These are phyloP conservation scores for Poeciliopsis gracilis DNA, from an alignment of 2,797 vertebrate genomes.

Conservation along the genomic window DNA sequence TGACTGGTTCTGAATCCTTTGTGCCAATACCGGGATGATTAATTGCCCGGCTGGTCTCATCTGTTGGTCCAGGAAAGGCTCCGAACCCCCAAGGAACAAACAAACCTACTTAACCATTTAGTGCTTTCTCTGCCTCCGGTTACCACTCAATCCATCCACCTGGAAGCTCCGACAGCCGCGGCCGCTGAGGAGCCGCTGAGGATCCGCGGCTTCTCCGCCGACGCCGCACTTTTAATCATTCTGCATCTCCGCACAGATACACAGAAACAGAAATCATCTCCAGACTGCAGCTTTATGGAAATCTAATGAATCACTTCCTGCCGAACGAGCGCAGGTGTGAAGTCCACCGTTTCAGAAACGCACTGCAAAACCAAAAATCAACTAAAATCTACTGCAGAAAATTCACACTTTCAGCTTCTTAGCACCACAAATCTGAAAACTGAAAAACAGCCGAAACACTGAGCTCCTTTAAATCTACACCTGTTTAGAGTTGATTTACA, in stretches of 20 bases:
- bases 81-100: conserved; percentile 66
- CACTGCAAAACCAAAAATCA: no score
- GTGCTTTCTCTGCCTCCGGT: conserved; percentile 64
- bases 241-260: conserved; percentile 47
- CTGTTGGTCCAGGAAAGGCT: conserved; percentile 63
- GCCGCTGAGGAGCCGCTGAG: conserved; percentile 33
- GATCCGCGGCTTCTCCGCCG: conserved; percentile 48
- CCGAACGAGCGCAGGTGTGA: conserved; percentile 1
- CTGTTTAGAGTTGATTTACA: no score
- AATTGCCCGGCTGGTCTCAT: conserved; percentile 70
- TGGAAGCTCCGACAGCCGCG: conserved; percentile 60
- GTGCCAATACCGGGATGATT: conserved; percentile 74
- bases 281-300: background rate
- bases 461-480: no score
- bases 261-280: conserved; percentile 8
- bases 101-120: conserved; percentile 76
- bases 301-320: background rate
- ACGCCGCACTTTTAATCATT: conserved; percentile 51
- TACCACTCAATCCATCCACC: conserved; percentile 66
- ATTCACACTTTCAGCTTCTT: no score
- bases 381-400: no score
- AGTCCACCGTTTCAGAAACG: no score
- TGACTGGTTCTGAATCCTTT: conserved; percentile 68
- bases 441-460: no score
- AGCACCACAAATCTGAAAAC: no score